These are phyloP conservation scores for Xestoiulus laeticollis DNA, from an alignment of 2,888 invertebrate genomes.

Conservation along the genomic window DNA sequence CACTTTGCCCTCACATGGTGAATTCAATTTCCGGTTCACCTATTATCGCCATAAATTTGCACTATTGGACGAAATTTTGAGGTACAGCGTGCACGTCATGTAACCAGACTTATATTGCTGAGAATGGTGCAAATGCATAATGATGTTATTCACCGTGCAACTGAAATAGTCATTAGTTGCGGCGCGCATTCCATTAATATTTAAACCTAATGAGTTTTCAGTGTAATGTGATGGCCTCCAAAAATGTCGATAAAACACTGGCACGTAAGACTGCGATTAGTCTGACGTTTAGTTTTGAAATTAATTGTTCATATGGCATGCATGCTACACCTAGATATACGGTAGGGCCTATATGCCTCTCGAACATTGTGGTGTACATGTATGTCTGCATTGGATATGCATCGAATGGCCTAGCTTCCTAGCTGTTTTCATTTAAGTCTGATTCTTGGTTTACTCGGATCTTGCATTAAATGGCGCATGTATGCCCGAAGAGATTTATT, in stretches of 20 bases:
- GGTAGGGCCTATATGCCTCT: too few relatives aligned
- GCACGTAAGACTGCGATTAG: constrained; percentile 32
- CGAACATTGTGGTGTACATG: neutral
- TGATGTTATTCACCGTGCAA: constrained; percentile 22
- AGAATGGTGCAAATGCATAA: constrained; percentile 21
- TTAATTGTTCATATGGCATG: constrained; percentile 7
- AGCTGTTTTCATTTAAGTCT: neutral
- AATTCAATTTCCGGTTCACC: neutral
- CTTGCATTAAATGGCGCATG: constrained; percentile 9
- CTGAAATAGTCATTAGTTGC: constrained; percentile 14
- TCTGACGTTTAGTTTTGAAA: constrained; percentile 24
- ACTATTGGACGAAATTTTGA: neutral
- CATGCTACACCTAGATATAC: neutral
- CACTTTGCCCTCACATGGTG: neutral
- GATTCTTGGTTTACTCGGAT: neutral
- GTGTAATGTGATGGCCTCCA: constrained; percentile 12
- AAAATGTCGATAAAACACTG: constrained; percentile 10
- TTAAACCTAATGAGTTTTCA: constrained; percentile 35
- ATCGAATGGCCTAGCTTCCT: neutral
- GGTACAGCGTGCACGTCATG: neutral
- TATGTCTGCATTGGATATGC: neutral
- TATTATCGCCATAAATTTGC: neutral
- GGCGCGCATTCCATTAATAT: constrained; percentile 22
- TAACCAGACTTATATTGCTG: neutral
- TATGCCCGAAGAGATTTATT: constrained; percentile 5